Conservation (phyloP, 2,113 vertebrate species). For the Ceratotherium simum region DNA sequence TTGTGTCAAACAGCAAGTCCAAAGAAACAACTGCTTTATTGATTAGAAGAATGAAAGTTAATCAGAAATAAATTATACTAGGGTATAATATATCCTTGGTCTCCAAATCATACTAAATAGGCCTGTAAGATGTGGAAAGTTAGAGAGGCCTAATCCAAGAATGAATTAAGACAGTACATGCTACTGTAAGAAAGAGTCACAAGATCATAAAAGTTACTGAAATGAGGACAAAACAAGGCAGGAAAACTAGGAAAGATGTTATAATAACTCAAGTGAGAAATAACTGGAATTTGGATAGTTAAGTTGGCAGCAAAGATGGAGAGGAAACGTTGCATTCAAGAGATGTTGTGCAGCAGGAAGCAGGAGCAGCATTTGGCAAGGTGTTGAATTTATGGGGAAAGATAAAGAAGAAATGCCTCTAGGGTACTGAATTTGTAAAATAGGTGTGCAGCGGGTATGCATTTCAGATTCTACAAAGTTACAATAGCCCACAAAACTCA, state of each 20-base stretch:
- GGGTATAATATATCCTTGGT: not conserved
- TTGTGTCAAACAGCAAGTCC: not conserved
- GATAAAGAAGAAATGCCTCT: not conserved
- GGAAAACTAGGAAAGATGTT: not conserved
- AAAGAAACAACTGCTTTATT: not conserved
- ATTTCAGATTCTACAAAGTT: not conserved
- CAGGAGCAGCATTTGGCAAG: not conserved
- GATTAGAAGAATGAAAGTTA: conserved; percentile 19
- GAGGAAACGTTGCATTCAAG: not conserved
- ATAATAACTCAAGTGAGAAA: not conserved
- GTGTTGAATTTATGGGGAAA: not conserved
- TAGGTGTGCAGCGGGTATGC: not conserved
- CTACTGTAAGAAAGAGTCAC: not conserved
- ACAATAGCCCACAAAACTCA: not conserved
- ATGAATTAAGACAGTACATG: not conserved
- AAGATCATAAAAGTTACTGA: conserved; percentile 11
- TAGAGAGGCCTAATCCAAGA: not conserved
- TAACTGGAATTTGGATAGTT: not conserved
- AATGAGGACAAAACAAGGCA: not conserved
- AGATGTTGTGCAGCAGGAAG: not conserved
- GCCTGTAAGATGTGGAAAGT: not conserved
- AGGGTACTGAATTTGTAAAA: not conserved
- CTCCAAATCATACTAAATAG: not conserved
- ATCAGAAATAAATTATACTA: not conserved
- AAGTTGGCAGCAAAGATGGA: not conserved